Conservation (phyloP, 2,113 vertebrate species). For the Struthidea cinerea region DNA sequence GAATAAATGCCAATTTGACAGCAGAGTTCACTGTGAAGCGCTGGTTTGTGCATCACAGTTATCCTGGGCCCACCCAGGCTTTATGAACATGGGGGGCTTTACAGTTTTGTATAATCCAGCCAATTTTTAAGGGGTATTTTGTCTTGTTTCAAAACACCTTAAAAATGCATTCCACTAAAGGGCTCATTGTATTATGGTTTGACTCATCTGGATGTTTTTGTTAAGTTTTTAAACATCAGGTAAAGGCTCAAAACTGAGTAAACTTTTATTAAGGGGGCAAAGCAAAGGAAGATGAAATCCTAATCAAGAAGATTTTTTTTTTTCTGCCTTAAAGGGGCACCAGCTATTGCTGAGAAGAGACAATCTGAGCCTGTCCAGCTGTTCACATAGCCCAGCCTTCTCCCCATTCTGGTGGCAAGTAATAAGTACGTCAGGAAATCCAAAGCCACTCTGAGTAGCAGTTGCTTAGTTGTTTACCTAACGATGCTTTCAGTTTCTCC, state of each 20-base stretch:
- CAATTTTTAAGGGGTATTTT: background rate
- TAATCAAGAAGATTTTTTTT: background rate
- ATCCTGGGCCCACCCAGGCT: background rate
- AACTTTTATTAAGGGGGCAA: background rate
- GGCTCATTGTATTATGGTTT: constrained; percentile 7
- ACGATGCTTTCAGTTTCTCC: constrained; percentile 59
- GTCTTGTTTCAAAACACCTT: constrained; percentile 4
- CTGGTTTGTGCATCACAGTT: background rate
- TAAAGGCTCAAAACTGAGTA: constrained; percentile 27
- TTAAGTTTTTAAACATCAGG: constrained; percentile 1
- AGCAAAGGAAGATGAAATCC: constrained; percentile 5
- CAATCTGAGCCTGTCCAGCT: constrained; percentile 65
- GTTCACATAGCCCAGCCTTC: constrained; percentile 23
- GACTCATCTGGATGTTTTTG: constrained; percentile 1
- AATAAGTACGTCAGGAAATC: constrained; percentile 73
- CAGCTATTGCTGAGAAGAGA: constrained; percentile 67
- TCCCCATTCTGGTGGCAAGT: constrained; percentile 55
- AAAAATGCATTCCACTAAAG: constrained; percentile 19
- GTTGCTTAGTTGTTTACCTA: constrained; percentile 65
- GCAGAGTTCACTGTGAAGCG: background rate
- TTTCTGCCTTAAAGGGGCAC: constrained; percentile 66
- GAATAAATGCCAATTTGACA: background rate
- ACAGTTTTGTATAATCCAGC: constrained; percentile 1
- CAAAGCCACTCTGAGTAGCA: constrained; percentile 69
- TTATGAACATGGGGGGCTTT: background rate